Evolutionary conservation across 2,888 invertebrate species (phyloP), one percentile per base, ranked within the genome.

Genomic region (Athripsodes cinereus): DNA sequence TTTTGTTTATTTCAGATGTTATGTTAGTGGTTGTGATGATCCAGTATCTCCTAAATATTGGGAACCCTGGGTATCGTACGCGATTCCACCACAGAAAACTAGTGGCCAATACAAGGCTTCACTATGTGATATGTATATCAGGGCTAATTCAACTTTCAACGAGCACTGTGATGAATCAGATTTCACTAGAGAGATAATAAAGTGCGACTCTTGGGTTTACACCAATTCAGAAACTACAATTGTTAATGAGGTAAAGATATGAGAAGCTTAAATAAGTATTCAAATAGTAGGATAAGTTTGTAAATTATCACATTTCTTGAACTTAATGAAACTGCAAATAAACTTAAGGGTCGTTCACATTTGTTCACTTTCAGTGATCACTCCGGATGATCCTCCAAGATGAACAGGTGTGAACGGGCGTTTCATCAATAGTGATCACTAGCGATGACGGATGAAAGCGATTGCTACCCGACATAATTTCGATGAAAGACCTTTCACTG

Each of bases 1-100:
- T 22, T 54, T 8, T 20, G 5, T 22, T 46, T 54, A 22, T 35
- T 68, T 55, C 62, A 80, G 81, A 67, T 82, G 82, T 66, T 71
- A 69, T 44, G 71, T 84, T 55, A 80, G 80, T 2, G 76, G 74
- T 65, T 84, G 83, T 67, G 83, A 84, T 66, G 68, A 72, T 58
- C 60, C 65, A 6, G 60, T 58, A 1, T 65, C 69, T 52, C 69
- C 74, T 1, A 63, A 64, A 1, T 79, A 71, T 64, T 61, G 69
- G 16, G 67, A 69, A 31, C 64, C 71, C 2, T 83, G 81, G 81
- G 62, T 80, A n/a, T 62, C 70, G 20, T 68, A 68, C 64, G 79
- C 81, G 0, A 74, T 81, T 34, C 83, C 83, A 0, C 72, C 72
- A 1, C 47, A 55, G 22, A 57, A 57, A 22, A 56, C 58, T 21